Evolutionary conservation across 2,113 vertebrate genomes (phyloP).

Genomic region (Syngnathoides biaculeatus): DNA sequence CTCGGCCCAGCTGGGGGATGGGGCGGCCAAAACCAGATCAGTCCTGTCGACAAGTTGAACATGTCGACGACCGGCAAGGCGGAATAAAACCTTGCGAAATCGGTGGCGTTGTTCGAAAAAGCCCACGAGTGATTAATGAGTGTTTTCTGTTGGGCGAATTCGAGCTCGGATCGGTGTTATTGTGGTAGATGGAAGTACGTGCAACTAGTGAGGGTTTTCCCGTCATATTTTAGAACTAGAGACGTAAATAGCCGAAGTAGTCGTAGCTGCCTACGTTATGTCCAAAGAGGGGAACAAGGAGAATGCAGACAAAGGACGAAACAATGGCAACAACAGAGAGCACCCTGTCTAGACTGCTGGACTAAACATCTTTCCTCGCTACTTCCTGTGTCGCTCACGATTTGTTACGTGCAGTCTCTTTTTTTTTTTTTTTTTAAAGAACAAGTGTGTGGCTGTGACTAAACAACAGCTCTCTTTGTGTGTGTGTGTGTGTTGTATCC

Average conservation of each 20-base stretch:
- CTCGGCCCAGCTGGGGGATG: constrained; percentile 58
- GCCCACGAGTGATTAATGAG: constrained; percentile 1
- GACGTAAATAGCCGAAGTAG: constrained; percentile 1
- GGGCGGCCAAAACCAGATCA: constrained; percentile 52
- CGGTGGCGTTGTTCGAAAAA: not conserved
- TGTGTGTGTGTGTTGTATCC: constrained; percentile 32
- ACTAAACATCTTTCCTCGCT: constrained; percentile 11
- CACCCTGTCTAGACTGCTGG: constrained; percentile 51
- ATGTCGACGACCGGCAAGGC: constrained; percentile 28
- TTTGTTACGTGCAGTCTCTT: not conserved
- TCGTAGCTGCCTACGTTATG: constrained; percentile 15
- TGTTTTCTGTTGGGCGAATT: constrained; percentile 10
- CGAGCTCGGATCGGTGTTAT: constrained; percentile 20
- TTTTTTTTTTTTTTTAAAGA: not conserved
- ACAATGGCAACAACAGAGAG: constrained; percentile 61
- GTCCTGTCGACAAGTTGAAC: constrained; percentile 60
- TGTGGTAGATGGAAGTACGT: constrained; percentile 30
- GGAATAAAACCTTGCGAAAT: constrained; percentile 22
- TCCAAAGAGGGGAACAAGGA: constrained; percentile 66
- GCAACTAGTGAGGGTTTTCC: constrained; percentile 15
- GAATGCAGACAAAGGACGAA: constrained; percentile 69
- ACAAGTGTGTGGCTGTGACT: not conserved
- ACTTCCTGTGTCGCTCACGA: not conserved
- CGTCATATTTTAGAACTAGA: constrained; percentile 8
- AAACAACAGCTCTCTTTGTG: constrained; percentile 15